These are phyloP conservation scores for Martes martes DNA, from an alignment of 2,113 vertebrate genomes.

Conservation along the genomic window DNA sequence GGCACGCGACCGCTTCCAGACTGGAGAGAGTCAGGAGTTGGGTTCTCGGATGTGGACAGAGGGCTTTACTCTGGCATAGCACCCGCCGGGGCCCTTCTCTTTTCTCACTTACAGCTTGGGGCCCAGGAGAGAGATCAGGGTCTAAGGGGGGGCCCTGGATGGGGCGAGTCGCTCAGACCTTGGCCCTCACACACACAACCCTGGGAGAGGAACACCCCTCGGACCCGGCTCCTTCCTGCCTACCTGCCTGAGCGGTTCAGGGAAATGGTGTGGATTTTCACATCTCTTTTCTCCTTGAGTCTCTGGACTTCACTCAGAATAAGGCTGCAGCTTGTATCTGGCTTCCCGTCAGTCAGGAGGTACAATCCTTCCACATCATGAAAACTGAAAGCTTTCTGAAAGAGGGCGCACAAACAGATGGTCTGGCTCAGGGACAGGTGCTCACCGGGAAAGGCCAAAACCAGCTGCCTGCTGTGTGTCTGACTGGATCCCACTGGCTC, in stretches of 20 bases:
- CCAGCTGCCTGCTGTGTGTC: background rate
- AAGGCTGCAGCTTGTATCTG: constrained; percentile 84
- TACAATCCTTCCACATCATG: constrained; percentile 82
- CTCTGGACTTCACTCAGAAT: constrained; percentile 80
- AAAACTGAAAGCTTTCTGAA: constrained; percentile 83
- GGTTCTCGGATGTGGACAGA: background rate
- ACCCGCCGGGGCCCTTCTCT: background rate
- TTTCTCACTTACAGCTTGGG: accelerated
- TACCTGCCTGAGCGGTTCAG: constrained; percentile 84
- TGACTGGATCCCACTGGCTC: background rate
- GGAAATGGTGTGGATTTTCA: constrained; percentile 85
- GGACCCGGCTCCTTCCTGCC: background rate
- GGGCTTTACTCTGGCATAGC: background rate
- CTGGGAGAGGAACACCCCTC: accelerated
- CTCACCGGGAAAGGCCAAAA: background rate
- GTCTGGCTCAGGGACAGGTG: background rate
- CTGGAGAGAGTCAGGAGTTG: background rate
- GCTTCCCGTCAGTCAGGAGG: constrained; percentile 87
- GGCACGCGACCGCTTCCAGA: accelerated
- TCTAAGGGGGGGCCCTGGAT: background rate
- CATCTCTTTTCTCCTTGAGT: constrained; percentile 66
- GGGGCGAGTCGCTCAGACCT: background rate
- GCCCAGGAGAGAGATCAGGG: too few relatives aligned
- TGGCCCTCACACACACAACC: too few relatives aligned
- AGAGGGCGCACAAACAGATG: background rate